Base-by-base conservation (phyloP, 2,888 invertebrate species). In the Mimas tiliae region DNA sequence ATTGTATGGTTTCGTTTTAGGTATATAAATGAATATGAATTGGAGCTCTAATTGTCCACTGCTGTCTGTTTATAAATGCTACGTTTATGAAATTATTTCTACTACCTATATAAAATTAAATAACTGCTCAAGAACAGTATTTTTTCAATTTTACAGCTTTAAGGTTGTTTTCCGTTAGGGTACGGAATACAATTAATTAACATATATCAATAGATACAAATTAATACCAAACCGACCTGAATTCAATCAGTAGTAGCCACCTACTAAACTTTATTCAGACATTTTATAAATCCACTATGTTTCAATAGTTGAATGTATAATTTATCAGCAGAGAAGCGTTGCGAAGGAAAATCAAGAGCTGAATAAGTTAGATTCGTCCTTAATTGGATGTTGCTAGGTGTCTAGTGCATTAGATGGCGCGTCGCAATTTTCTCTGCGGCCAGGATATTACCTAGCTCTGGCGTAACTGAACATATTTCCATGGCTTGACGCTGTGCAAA, bases 391-490 rank as follows among this genome's bases (percentile, higher is more conserved):
- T 74, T 74, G 71, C 68, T 70, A 81, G 75, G 79, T 80, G 75
- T 79, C 76, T 76, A 76, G 74, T 80, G 78, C 81, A 83, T 85
- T 84, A 81, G 79, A 81, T 81, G 79, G 73, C 73, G 73, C 73
- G 75, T 72, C 78, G 77, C 80, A 85, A 85, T 87, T 83, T 84
- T 82, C 81, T 80, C 80, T 77, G 73, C 68, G 74, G 76, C 72
- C 65, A 48, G 68, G 69, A 74, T 78, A 82, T 81, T 82, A 75
- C 77, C 66, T 71, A 69, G 67, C 73, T 69, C 68, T 65, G 70
- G 68, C 73, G 74, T 73, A 77, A 73, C 70, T 71, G 70, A 74
- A 75, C 75, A 80, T 76, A 79, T 81, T 81, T 79, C 70, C 71
- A 68, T 69, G 69, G 65, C 53, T 65, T 65, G 69, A 67, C 65